Conservation (phyloP, 2,888 invertebrate species). For the Ischnus inquisitorius region DNA sequence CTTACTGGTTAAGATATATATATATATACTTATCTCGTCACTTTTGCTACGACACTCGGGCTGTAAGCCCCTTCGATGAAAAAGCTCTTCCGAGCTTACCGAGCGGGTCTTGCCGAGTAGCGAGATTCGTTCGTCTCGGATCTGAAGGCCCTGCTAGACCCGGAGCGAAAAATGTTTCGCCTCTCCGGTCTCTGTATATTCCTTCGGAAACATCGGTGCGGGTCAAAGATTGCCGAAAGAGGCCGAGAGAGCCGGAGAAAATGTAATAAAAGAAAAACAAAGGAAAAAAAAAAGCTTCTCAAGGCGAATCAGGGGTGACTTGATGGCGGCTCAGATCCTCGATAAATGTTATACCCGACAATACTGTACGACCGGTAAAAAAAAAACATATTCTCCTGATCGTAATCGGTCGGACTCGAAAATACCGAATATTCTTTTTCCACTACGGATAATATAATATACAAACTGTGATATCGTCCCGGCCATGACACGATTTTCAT, state of each 20-base stretch:
- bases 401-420: constrained; percentile 2
- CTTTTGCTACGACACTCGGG: constrained; percentile 15
- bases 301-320: neutral
- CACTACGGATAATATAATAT: neutral
- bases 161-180: constrained; percentile 25
- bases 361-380: neutral
- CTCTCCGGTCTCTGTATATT: constrained; percentile 7
- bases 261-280: neutral
- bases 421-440: neutral
- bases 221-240: constrained; percentile 1
- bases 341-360: neutral
- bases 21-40: constrained; percentile 3
- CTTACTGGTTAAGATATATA: neutral
- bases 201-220: neutral
- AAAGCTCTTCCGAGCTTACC: constrained; percentile 34
- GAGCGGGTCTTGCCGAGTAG: constrained; percentile 22
- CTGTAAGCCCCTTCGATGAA: constrained; percentile 11
- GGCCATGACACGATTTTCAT: constrained; percentile 1
- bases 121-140: constrained; percentile 9
- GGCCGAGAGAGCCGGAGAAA: neutral
- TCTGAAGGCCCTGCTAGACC: neutral
- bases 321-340: neutral
- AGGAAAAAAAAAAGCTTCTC: neutral
- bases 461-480: neutral
- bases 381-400: constrained; percentile 17